Conservation (phyloP, 2,797 vertebrate species). For the Halcyon badia region DNA sequence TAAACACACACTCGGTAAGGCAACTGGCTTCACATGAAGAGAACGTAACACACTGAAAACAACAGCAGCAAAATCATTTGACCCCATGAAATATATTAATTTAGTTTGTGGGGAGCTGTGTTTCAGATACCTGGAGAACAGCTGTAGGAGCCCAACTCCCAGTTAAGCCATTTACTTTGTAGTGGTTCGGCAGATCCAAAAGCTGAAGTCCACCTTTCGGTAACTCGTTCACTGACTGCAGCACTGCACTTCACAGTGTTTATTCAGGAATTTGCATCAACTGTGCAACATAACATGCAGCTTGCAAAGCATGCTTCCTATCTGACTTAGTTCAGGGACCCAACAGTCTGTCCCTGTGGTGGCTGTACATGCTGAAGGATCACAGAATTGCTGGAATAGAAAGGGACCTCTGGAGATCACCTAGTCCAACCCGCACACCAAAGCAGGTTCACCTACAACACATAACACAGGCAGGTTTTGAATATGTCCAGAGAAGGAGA, state of each 20-base stretch:
- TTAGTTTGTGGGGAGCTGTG: neutral
- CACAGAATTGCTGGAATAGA: no score
- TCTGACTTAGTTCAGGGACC: accelerated
- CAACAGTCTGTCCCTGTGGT: neutral
- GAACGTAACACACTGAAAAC: neutral
- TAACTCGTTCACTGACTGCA: neutral
- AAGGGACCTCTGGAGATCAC: no score
- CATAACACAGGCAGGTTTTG: no score
- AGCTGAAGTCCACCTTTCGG: neutral
- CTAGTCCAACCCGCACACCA: no score
- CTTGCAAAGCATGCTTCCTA: neutral
- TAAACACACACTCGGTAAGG: neutral
- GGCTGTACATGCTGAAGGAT: accelerated
- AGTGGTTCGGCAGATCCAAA: accelerated
- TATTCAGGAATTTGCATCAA: neutral
- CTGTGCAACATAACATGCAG: accelerated
- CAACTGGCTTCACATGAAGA: neutral
- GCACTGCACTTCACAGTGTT: neutral
- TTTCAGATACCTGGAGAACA: neutral
- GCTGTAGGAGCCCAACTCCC: no score
- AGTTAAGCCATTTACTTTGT: neutral
- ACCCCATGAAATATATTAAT: neutral
- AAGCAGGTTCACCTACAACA: no score
- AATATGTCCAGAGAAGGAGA: no score
- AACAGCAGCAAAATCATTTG: neutral